Base-by-base conservation (phyloP, 2,888 invertebrate species). In the Caenorhabditis sp. region DNA sequence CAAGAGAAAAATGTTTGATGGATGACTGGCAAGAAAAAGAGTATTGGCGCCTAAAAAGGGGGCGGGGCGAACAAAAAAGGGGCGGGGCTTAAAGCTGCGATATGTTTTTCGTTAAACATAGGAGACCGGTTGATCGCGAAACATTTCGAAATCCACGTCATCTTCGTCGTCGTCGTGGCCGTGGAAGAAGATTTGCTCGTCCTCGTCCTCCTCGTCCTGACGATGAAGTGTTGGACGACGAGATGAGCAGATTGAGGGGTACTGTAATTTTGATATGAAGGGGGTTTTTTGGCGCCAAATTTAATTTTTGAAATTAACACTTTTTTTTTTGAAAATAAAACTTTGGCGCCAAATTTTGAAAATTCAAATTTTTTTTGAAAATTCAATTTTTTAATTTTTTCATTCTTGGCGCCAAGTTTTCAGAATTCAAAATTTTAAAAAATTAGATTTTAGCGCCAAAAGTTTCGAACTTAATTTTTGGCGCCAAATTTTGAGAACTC, bases 101-200 rank as follows among this genome's bases (percentile, higher is more conserved):
- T 63, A 67, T 63, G 66, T 66, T 58, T 61, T 31, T 31, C 5
- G 10, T 31, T 10, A 60, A 43, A 58, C 73, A 68, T 73, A 73
- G 24, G 73, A 73, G 55, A 73, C 73, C 24, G 73, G 73, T 43
- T 73, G 73, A 62, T 73, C 73, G 50, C 65, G 54, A 43, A 73
- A 73, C 26, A 73, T 58, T 51, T 73, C 73, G n/a, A 73, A 73
- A 58, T 73, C 73, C 31, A 37, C 53, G 31, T 57, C 60, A 57
- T 67, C 67, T 59, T 58, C 64, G 53, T 73, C 69, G 21, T 73
- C 69, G 60, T 73, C 69, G 26, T 72, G 72, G 50, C 67, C 73
- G 49, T 73, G 68, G n/a, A 62, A 58, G 54, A 68, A 65, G 49
- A 73, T 53, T 43, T 67, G 61, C 31, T 49, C 53, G 31, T 57